Conservation (phyloP, 2,113 vertebrate genomes). For the Trogon melanurus region DNA sequence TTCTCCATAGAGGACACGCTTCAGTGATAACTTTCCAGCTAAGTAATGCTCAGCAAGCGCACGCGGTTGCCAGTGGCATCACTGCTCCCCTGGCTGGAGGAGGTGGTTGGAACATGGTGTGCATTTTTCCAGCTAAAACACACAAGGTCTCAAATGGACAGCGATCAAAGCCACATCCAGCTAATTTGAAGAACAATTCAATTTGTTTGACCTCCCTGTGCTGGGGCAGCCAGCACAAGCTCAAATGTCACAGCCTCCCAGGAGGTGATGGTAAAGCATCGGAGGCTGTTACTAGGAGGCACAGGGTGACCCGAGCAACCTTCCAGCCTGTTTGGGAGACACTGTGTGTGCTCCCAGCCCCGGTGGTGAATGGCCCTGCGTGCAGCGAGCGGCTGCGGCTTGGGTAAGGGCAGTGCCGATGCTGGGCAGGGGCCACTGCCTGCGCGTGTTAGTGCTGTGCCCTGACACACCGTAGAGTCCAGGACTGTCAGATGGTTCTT, state of each 20-base stretch:
- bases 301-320: not conserved
- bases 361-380: rapidly evolving
- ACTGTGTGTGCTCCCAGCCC: not conserved
- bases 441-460: not conserved
- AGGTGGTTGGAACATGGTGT: not conserved
- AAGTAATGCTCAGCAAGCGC: not conserved
- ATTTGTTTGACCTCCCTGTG: constrained; percentile 31
- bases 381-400: not conserved
- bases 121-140: constrained; percentile 29
- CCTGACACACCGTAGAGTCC: rapidly evolving
- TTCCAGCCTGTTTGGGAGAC: not conserved
- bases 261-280: not conserved
- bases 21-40: not conserved
- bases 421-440: not conserved
- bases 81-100: not conserved
- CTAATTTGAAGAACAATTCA: constrained; percentile 46
- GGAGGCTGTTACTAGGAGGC: not conserved
- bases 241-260: constrained; percentile 7
- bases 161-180: constrained; percentile 5
- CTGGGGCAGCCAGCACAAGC: constrained; percentile 25
- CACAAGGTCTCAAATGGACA: not conserved
- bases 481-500: not conserved
- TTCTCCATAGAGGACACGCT: not conserved
- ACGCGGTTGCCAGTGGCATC: not conserved
- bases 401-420: not conserved